Evolutionary conservation across 2,797 vertebrate species (phyloP).

Genomic region (Notolabrus celidotus): DNA sequence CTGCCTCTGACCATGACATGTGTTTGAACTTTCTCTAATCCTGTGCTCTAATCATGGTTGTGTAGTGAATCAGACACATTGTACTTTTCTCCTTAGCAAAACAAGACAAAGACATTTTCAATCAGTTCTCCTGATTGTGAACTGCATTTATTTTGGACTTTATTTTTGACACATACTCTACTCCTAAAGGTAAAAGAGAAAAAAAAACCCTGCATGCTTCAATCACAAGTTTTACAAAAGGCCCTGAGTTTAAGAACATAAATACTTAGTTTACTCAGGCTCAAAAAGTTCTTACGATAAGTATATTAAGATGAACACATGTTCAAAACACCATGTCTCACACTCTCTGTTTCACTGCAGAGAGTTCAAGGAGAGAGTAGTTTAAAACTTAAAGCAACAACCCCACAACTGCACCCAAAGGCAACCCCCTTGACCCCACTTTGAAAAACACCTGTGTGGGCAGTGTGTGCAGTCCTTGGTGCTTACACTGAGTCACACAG

Average conservation of each 20-base stretch:
- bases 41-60: slow-evolving; percentile 47
- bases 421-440: slow-evolving; percentile 49
- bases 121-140: too few relatives aligned
- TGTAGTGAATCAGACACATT: slow-evolving; percentile 34
- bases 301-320: slow-evolving; percentile 11
- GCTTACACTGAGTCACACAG: slow-evolving; percentile 67
- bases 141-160: too few relatives aligned
- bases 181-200: too few relatives aligned
- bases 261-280: not conserved
- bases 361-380: slow-evolving; percentile 16
- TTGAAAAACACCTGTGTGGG: slow-evolving; percentile 64
- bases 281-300: slow-evolving; percentile 9
- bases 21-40: slow-evolving; percentile 71
- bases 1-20: slow-evolving; percentile 62
- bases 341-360: slow-evolving; percentile 8
- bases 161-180: too few relatives aligned
- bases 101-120: slow-evolving; percentile 24
- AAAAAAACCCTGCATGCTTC: too few relatives aligned
- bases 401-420: slow-evolving; percentile 14
- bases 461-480: slow-evolving; percentile 46
- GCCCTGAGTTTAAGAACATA: too few relatives aligned
- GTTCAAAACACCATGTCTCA: slow-evolving; percentile 20
- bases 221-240: too few relatives aligned
- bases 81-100: slow-evolving; percentile 28
- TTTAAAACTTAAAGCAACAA: slow-evolving; percentile 29